Conservation (phyloP, 2,888 invertebrate genomes). For the Girardia tigrina region DNA sequence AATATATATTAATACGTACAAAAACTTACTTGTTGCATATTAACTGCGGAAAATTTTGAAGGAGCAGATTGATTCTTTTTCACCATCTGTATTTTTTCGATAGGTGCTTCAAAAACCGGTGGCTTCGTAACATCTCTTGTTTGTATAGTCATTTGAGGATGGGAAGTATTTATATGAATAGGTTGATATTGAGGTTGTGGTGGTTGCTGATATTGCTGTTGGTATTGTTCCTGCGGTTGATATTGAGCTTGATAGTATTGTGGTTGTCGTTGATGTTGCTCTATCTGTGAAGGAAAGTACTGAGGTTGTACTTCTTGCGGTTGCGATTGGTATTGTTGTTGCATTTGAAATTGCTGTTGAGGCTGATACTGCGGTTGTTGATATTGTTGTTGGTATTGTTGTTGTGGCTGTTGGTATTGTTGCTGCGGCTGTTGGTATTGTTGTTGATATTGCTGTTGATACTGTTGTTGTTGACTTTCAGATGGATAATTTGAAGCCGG, state of each 20-base stretch:
- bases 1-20: neutral
- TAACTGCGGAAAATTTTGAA: neutral
- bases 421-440: too few relatives aligned
- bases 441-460: neutral
- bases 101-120: neutral
- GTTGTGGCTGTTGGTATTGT: neutral
- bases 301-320: neutral
- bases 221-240: neutral
- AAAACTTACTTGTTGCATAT: conserved; percentile 23
- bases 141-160: conserved; percentile 10
- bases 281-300: neutral
- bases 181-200: neutral
- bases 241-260: neutral
- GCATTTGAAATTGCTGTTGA: too few relatives aligned
- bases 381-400: neutral
- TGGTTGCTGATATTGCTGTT: neutral
- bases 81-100: neutral
- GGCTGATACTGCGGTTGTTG: neutral
- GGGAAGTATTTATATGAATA: neutral
- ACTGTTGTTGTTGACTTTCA: neutral
- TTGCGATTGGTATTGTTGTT: neutral
- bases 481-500: neutral
- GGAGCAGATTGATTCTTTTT: conserved; percentile 3
- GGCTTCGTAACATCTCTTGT: neutral
- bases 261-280: neutral